phyloP scores from a whole-genome alignment of 2,797 vertebrate genomes.

The Halcyon badia region DNA sequence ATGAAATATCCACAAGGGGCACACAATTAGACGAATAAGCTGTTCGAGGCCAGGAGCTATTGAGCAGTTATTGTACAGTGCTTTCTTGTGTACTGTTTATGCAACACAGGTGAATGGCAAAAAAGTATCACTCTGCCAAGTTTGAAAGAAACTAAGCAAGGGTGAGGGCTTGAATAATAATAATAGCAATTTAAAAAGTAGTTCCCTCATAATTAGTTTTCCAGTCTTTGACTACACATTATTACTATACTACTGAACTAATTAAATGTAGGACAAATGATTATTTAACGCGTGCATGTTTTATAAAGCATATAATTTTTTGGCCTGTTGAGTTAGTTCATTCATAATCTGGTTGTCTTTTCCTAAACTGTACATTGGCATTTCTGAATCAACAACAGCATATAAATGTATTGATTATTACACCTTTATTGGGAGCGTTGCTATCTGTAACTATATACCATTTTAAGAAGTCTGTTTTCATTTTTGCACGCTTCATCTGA shows the following conservation, averaged over 20 bases:
- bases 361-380: background rate
- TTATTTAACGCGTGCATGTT: slow-evolving; percentile 43
- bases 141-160: slow-evolving; percentile 8
- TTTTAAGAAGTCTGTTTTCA: background rate
- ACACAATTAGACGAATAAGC: slow-evolving; percentile 75
- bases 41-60: slow-evolving; percentile 72
- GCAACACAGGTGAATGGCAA: slow-evolving; percentile 25
- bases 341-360: slow-evolving; percentile 19
- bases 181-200: background rate
- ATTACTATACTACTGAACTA: slow-evolving; percentile 21
- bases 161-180: background rate
- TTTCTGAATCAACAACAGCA: background rate
- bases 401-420: background rate
- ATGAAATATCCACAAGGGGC: slow-evolving; percentile 76
- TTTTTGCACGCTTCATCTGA: background rate
- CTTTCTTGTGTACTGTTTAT: slow-evolving; percentile 64
- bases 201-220: slow-evolving; percentile 26
- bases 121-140: background rate
- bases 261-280: slow-evolving; percentile 44
- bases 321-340: slow-evolving; percentile 16
- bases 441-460: background rate
- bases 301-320: background rate
- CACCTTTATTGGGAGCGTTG: background rate
- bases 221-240: slow-evolving; percentile 6
- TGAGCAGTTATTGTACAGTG: slow-evolving; percentile 49